These are phyloP conservation scores for Panonychus citri DNA, from an alignment of 1,140 invertebrate species.

Conservation along the genomic window DNA sequence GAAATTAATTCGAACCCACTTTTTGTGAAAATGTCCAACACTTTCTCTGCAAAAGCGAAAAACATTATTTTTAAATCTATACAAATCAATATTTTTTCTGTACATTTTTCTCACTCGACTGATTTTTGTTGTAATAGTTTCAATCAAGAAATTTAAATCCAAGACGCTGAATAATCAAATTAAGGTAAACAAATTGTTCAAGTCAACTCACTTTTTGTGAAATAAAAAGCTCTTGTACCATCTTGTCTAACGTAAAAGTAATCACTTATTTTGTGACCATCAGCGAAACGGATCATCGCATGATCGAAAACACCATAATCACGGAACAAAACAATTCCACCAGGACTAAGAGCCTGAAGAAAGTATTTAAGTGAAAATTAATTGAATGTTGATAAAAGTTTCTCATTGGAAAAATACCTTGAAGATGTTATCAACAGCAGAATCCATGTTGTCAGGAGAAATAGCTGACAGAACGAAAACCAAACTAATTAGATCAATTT, in stretches of 20 bases:
- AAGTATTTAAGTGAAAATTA: neutral
- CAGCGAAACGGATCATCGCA: conserved; percentile 72
- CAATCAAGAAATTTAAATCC: too few species aligned
- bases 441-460: conserved; percentile 47
- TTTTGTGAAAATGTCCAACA: neutral
- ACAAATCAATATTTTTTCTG: too few species aligned
- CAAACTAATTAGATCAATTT: conserved; percentile 40
- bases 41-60: neutral
- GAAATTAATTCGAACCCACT: neutral
- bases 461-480: conserved; percentile 60
- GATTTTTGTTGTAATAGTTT: too few species aligned
- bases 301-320: conserved; percentile 98
- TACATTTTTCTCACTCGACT: too few species aligned
- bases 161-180: too few species aligned
- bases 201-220: conserved; percentile 16
- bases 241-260: conserved; percentile 93
- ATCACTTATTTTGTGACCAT: conserved; percentile 71
- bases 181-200: too few species aligned
- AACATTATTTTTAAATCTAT: too few species aligned
- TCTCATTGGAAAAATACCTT: conserved; percentile 18
- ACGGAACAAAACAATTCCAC: conserved; percentile 63
- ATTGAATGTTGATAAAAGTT: neutral
- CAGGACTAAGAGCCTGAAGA: conserved; percentile 39
- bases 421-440: conserved; percentile 41
- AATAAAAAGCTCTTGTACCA: conserved; percentile 40